A percentile compares a stretch with the other conserved stretches of the same genome.
These are phyloP conservation scores for Diorhabda sublineata DNA, from an alignment of 1,140 invertebrate genomes.

Conservation along the genomic window DNA sequence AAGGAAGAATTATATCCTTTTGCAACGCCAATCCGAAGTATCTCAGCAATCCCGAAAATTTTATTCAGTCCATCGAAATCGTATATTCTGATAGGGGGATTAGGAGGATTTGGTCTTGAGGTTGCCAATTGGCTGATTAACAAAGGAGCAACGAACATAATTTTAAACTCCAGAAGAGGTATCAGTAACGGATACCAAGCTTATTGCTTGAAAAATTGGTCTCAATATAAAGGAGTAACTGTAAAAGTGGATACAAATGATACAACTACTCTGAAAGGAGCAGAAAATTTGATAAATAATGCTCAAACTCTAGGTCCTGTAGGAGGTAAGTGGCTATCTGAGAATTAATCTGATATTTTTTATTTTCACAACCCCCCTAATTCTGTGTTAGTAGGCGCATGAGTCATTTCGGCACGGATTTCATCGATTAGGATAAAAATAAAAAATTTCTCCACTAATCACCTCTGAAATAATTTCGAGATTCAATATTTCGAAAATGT, in stretches of 20 bases:
- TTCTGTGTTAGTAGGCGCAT: no score
- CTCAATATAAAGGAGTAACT: constrained; percentile 58
- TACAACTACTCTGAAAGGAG: constrained; percentile 61
- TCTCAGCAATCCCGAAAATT: constrained; percentile 75
- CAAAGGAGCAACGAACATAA: constrained; percentile 76
- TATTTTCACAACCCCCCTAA: no score
- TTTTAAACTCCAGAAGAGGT: constrained; percentile 86
- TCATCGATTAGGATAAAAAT: no score
- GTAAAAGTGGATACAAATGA: constrained; percentile 68
- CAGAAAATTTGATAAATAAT: constrained; percentile 66
- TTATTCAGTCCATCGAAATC: constrained; percentile 82
- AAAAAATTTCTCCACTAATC: no score
- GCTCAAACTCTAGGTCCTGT: constrained; percentile 70
- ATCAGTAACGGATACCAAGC: constrained; percentile 84
- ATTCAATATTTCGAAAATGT: no score
- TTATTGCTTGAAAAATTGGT: constrained; percentile 70
- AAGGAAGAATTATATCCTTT: constrained; percentile 62
- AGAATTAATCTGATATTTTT: no score
- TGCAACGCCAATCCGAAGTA: constrained; percentile 52
- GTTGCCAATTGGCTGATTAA: constrained; percentile 82
- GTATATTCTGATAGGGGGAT: constrained; percentile 83
- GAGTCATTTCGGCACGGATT: no score
- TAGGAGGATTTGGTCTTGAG: constrained; percentile 95
- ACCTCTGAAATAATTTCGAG: no score
- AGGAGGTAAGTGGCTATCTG: constrained; percentile 58